Evolutionary conservation across 1,140 invertebrate genomes (phyloP).

Genomic region (Acromyrmex charruanus): DNA sequence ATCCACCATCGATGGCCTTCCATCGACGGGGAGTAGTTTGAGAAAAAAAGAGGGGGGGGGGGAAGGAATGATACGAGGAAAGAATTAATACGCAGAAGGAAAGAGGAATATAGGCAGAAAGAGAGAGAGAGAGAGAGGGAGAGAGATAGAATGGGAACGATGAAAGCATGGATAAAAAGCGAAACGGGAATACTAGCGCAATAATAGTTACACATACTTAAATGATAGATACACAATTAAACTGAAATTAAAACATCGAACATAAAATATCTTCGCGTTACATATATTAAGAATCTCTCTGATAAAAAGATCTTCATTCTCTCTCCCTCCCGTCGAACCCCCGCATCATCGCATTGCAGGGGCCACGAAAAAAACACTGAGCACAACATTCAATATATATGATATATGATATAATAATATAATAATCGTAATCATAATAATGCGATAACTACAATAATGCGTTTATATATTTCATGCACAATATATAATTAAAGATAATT

Average conservation of each 20-base stretch:
- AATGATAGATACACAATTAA: constrained; percentile 72
- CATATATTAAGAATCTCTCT: constrained; percentile 78
- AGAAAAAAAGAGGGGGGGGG: constrained; percentile 9
- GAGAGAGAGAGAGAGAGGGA: not conserved
- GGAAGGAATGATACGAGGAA: not conserved
- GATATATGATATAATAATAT: constrained; percentile 73
- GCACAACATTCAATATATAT: constrained; percentile 85
- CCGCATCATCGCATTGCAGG: constrained; percentile 65
- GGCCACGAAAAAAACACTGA: constrained; percentile 80
- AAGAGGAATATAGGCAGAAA: not conserved
- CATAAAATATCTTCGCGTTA: constrained; percentile 83
- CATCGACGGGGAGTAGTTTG: not conserved
- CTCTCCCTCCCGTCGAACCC: constrained; percentile 68
- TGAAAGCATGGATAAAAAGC: constrained; percentile 27
- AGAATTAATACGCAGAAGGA: not conserved
- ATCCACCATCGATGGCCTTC: constrained; percentile 12
- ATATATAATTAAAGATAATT: constrained; percentile 57
- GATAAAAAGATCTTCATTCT: constrained; percentile 68
- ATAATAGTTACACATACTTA: constrained; percentile 72
- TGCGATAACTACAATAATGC: constrained; percentile 76
- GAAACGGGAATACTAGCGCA: constrained; percentile 71
- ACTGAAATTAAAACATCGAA: constrained; percentile 80
- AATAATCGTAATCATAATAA: constrained; percentile 82
- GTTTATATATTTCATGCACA: constrained; percentile 65
- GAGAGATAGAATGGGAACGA: constrained; percentile 13